Evolutionary conservation across 2,113 vertebrate species (phyloP).

Genomic region (Tyto alba): DNA sequence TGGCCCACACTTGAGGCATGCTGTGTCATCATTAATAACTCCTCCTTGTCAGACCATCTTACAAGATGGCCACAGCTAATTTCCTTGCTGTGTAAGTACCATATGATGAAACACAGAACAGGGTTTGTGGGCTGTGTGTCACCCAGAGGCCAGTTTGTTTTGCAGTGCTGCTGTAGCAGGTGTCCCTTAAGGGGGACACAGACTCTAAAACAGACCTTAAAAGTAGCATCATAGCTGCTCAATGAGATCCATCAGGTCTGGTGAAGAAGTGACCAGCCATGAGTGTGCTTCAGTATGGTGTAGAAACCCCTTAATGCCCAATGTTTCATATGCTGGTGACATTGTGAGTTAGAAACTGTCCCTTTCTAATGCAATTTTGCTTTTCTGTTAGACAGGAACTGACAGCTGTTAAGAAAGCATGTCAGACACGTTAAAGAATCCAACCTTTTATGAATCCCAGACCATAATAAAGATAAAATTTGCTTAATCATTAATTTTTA

Average conservation of each 20-base stretch:
- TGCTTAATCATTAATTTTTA: neutral
- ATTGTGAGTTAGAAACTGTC: neutral
- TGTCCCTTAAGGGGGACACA: neutral
- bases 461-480: neutral
- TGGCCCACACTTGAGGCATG: neutral
- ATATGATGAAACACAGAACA: neutral
- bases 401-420: neutral
- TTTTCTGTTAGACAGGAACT: neutral
- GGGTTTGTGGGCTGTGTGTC: neutral
- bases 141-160: neutral
- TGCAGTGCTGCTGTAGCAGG: neutral
- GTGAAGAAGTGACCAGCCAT: neutral
- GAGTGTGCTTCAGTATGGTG: neutral
- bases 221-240: neutral
- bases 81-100: neutral
- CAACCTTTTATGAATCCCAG: neutral
- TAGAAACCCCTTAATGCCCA: fast-evolving
- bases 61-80: neutral
- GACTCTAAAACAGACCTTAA: neutral
- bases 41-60: neutral
- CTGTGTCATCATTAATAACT: neutral
- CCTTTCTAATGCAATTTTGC: neutral
- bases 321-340: neutral
- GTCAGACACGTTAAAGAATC: neutral
- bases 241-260: neutral